A percentile compares a stretch with the other conserved stretches of the same genome.
Evolutionary conservation across 2,797 vertebrate genomes (phyloP).

Genomic region (Crenuchus spilurus): DNA sequence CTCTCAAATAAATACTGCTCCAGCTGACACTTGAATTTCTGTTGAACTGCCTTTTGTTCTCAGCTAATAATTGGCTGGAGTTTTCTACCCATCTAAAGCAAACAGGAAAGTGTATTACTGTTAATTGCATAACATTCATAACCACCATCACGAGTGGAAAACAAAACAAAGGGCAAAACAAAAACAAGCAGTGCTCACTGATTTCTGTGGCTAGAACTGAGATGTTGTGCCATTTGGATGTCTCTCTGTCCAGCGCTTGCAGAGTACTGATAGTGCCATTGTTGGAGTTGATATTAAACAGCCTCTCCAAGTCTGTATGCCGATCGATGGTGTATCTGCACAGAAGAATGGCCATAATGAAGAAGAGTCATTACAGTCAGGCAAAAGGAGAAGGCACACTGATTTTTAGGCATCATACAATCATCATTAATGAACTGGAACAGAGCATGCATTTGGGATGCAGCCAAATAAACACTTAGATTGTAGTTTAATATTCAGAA

Average conservation of each 20-base stretch:
- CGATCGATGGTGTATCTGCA: constrained; percentile 93
- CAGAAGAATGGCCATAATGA: constrained; percentile 42
- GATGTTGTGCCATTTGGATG: constrained; percentile 94
- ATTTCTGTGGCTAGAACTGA: constrained; percentile 92
- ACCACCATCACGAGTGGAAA: not conserved
- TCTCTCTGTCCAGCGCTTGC: constrained; percentile 91
- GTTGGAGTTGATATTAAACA: constrained; percentile 90
- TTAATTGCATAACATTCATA: constrained; percentile 18
- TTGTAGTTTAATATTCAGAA: constrained; percentile 37
- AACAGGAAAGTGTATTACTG: constrained; percentile 14
- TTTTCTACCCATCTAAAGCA: constrained; percentile 4
- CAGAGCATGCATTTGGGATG: constrained; percentile 20
- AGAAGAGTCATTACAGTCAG: constrained; percentile 30
- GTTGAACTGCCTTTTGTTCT: constrained; percentile 18
- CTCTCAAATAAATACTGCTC: constrained; percentile 1
- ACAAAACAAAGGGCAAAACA: not conserved
- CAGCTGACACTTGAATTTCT: constrained; percentile 4
- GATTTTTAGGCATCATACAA: constrained; percentile 42
- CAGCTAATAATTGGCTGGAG: constrained; percentile 3
- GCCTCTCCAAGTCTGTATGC: constrained; percentile 89
- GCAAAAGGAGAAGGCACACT: constrained; percentile 14
- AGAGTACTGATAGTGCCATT: constrained; percentile 93
- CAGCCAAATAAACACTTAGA: constrained; percentile 43
- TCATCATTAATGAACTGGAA: constrained; percentile 38
- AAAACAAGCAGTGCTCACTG: constrained; percentile 76